Base-by-base conservation (phyloP, 1,140 invertebrate species). In the Leptestheria dahalacensis region DNA sequence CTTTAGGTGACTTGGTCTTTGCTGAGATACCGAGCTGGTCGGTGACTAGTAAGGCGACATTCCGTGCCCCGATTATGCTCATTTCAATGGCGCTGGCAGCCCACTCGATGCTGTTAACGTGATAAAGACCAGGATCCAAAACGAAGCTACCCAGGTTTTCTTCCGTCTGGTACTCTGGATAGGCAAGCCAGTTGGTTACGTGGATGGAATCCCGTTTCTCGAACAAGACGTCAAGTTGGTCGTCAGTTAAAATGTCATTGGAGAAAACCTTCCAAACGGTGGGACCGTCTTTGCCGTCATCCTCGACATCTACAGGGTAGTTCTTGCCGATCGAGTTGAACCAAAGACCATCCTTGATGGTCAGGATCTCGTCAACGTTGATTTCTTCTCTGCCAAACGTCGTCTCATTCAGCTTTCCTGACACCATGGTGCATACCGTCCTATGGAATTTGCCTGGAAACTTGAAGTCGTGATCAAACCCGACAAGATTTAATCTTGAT, bases 31-130 rank as follows among this genome's bases (percentile, higher is more conserved):
- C 53, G 21, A 55, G 24, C 3, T 55, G 26, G 21, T 72, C 68
- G 57, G 71, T 63, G 0, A 76, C 75, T 48, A 83, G 69, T 52
- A 82, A 69, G 18, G 82, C 83, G 29, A 79, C 76, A 72, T 85
- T 85, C 68, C 76, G 77, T 1, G 74, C 82, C 50, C 74, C 76
- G 58, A 85, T 78, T 18, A 76, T 73, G 69, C 77, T 79, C 81
- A 84, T 85, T 72, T 85, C 83, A 77, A 85, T 84, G 0, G 82
- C 79, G 69, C 81, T 82, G 1, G 81, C 82, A 11, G 77, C 77
- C 75, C 78, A 77, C 69, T 85, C 83, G 56, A 85, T 80, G 9
- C 77, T 77, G 74, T 84, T 85, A 0, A 81, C 66, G 66, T 84
- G 75, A 69, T 80, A 84, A 24, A 85, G 59, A 9, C 70, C 68